Conservation (phyloP, 2,888 invertebrate genomes). For the Limnephilus auricula region DNA sequence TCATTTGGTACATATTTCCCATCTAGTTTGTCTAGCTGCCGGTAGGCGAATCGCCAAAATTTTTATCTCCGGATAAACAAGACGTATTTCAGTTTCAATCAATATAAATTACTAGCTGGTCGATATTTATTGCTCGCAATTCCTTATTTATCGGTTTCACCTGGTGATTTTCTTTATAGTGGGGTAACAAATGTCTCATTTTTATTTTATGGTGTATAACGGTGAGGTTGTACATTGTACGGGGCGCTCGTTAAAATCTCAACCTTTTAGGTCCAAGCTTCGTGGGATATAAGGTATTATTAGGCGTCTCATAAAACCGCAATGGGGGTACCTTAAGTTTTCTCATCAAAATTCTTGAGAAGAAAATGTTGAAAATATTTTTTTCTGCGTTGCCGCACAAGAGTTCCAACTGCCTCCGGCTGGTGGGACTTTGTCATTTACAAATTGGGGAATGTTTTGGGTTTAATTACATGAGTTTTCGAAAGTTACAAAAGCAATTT, state of each 20-base stretch:
- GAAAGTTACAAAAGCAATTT: not conserved
- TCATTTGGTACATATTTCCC: not conserved
- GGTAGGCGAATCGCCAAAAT: not conserved
- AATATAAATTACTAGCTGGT: slow-evolving; percentile 31
- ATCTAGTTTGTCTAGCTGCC: not conserved
- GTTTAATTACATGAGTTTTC: not conserved
- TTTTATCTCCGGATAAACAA: slow-evolving; percentile 3
- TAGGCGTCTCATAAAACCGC: not conserved
- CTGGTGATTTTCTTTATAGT: slow-evolving; percentile 19
- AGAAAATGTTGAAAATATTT: not conserved
- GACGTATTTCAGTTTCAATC: slow-evolving; percentile 41
- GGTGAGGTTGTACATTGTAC: not conserved
- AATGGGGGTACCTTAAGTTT: not conserved
- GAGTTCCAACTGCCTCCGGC: not conserved
- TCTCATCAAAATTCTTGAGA: not conserved
- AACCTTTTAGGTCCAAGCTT: not conserved
- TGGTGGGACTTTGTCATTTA: not conserved
- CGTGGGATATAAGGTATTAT: not conserved
- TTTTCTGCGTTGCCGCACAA: not conserved
- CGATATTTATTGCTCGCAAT: slow-evolving; percentile 33
- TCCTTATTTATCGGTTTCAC: slow-evolving; percentile 40
- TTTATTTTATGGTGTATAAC: slow-evolving; percentile 33
- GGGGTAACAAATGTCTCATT: not conserved
- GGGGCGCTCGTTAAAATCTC: not conserved
- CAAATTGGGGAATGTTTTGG: not conserved